Evolutionary conservation across 2,888 invertebrate genomes (phyloP).

Genomic region (Allophyes oxyacanthae): DNA sequence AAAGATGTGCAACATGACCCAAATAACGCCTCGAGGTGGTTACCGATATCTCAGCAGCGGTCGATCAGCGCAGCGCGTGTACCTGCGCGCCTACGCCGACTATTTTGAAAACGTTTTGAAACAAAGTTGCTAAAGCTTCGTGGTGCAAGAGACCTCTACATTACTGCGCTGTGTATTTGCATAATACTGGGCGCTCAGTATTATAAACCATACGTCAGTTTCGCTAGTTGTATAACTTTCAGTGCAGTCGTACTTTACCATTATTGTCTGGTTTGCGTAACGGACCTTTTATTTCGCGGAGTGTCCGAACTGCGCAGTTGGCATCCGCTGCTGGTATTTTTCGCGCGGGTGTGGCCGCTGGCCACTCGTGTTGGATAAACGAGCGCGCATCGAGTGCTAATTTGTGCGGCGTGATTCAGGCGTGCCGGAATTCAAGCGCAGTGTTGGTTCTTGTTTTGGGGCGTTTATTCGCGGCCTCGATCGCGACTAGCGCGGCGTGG

Average conservation of each 20-base stretch:
- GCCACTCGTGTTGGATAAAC: constrained; percentile 62
- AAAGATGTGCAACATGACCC: constrained; percentile 64
- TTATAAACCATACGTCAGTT: constrained; percentile 73
- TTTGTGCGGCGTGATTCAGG: constrained; percentile 81
- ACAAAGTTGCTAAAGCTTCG: constrained; percentile 83
- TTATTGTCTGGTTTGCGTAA: constrained; percentile 64
- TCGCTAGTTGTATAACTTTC: constrained; percentile 78
- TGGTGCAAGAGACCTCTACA: constrained; percentile 84
- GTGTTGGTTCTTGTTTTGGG: constrained; percentile 81
- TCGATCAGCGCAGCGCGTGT: constrained; percentile 64
- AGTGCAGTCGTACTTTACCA: constrained; percentile 63
- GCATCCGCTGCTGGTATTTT: constrained; percentile 68
- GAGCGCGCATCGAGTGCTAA: constrained; percentile 72
- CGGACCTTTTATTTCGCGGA: constrained; percentile 53
- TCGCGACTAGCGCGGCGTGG: constrained; percentile 72
- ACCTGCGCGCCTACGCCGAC: constrained; percentile 75
- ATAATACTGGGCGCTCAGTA: constrained; percentile 83
- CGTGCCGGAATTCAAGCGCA: constrained; percentile 82
- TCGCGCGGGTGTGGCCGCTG: constrained; percentile 71
- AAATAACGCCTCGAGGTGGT: constrained; percentile 64
- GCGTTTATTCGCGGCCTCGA: constrained; percentile 85
- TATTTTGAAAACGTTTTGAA: constrained; percentile 87
- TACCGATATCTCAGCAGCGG: constrained; percentile 65
- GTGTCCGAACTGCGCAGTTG: constrained; percentile 71
- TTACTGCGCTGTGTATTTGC: constrained; percentile 85